phyloP scores from a whole-genome alignment of 1,140 invertebrate species.

The Scaptomyza hsui region DNA sequence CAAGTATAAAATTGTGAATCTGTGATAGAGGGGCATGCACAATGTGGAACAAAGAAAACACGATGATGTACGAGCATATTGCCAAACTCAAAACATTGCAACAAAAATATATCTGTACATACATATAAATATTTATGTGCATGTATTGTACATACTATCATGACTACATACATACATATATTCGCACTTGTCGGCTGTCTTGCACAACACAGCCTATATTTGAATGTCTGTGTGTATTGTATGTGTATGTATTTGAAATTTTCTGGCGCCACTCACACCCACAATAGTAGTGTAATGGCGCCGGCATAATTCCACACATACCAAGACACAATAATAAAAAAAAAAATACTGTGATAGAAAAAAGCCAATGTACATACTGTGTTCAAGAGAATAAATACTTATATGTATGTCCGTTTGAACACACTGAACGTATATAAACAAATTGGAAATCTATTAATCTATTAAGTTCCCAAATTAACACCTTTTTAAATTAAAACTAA shows the following conservation, averaged over 20 bases:
- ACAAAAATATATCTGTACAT: not conserved
- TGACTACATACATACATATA: conserved; percentile 8
- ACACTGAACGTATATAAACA: no score
- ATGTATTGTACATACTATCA: not conserved
- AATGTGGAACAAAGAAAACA: conserved; percentile 26
- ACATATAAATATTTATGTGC: no score
- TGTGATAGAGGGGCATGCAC: conserved; percentile 22
- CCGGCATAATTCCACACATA: conserved; percentile 18
- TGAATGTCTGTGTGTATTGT: conserved; percentile 4
- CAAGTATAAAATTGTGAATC: conserved; percentile 43
- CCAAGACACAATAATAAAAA: conserved; percentile 2
- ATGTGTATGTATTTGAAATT: conserved; percentile 5
- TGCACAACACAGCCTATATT: not conserved
- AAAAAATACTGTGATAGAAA: conserved; percentile 8
- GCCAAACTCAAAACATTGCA: not conserved
- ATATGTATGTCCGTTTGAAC: no score
- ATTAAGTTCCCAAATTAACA: no score
- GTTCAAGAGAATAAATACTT: not conserved
- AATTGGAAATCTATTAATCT: no score
- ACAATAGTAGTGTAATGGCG: conserved; percentile 31
- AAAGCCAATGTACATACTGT: conserved; percentile 1
- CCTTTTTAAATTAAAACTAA: no score
- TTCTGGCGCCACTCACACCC: conserved; percentile 39
- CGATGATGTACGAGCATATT: conserved; percentile 14
- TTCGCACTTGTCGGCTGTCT: not conserved